phyloP scores from a whole-genome alignment of 1,140 invertebrate species.

The Aphelinus certus region DNA sequence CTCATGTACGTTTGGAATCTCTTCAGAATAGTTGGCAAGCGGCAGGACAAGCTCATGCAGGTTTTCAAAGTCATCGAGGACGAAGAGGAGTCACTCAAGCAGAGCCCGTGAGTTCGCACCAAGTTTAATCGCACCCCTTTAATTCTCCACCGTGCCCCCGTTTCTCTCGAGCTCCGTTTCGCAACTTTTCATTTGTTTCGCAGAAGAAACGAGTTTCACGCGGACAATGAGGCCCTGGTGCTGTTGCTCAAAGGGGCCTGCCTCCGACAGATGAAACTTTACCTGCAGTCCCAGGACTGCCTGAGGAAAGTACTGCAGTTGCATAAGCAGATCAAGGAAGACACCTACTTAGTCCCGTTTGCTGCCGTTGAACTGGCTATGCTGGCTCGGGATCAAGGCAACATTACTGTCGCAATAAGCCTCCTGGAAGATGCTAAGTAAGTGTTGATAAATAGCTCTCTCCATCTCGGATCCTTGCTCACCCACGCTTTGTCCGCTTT shows the following conservation, averaged over 20 bases:
- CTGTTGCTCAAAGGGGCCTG: constrained; percentile 86
- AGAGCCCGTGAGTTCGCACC: constrained; percentile 44
- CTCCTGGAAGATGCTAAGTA: constrained; percentile 88
- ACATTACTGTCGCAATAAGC: constrained; percentile 74
- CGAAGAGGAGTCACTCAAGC: constrained; percentile 64
- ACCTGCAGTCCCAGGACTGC: constrained; percentile 80
- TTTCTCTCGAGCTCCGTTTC: too few relatives aligned
- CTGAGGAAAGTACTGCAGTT: constrained; percentile 75
- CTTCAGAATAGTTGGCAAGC: constrained; percentile 84
- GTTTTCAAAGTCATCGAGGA: constrained; percentile 79
- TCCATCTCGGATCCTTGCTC: too few relatives aligned
- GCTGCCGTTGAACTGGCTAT: constrained; percentile 87
- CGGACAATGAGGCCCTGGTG: constrained; percentile 83
- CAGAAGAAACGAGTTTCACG: constrained; percentile 70
- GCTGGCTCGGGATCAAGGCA: constrained; percentile 75
- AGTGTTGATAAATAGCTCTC: constrained; percentile 45
- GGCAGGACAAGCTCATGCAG: constrained; percentile 73
- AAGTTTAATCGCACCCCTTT: background rate
- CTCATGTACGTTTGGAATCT: constrained; percentile 95
- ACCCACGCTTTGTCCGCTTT: constrained; percentile 50
- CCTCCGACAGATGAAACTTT: constrained; percentile 77
- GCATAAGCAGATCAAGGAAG: constrained; percentile 84
- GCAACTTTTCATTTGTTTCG: background rate
- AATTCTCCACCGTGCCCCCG: too few relatives aligned
- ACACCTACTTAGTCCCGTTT: constrained; percentile 88